phyloP scores from a whole-genome alignment of 2,888 invertebrate species.

The Theodoxus fluviatilis region DNA sequence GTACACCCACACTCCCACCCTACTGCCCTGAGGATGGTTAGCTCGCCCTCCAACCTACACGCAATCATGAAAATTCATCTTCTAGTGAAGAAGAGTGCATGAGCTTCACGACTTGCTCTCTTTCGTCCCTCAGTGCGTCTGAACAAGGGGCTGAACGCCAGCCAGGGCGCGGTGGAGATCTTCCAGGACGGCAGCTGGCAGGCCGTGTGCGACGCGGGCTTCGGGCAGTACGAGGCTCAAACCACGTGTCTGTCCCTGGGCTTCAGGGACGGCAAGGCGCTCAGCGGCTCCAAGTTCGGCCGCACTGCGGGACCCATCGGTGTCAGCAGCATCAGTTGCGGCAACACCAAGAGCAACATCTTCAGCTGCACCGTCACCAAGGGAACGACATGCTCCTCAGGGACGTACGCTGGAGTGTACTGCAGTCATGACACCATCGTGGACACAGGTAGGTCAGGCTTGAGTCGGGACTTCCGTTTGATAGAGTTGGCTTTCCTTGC shows the following conservation, averaged over 20 bases:
- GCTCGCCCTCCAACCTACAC: too few species aligned
- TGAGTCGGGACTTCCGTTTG: too few species aligned
- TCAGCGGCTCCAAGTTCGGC: slow-evolving; percentile 34
- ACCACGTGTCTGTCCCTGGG: slow-evolving; percentile 42
- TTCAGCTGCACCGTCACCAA: not conserved
- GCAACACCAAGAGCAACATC: not conserved
- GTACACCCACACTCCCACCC: too few species aligned
- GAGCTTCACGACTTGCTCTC: too few species aligned
- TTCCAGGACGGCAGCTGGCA: slow-evolving; percentile 76
- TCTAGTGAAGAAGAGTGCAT: too few species aligned
- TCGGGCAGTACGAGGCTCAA: slow-evolving; percentile 73
- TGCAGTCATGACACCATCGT: slow-evolving; percentile 1
- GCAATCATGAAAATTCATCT: too few species aligned
- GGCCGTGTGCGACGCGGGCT: slow-evolving; percentile 77
- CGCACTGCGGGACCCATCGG: not conserved
- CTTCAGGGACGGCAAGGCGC: slow-evolving; percentile 42
- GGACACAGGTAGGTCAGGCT: too few species aligned
- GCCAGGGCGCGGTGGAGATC: slow-evolving; percentile 70
- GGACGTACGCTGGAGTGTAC: slow-evolving; percentile 2
- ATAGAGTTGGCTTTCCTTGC: too few species aligned
- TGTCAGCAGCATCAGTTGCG: not conserved
- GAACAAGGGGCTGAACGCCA: slow-evolving; percentile 37
- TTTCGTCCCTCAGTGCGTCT: slow-evolving; percentile 38
- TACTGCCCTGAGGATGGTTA: too few species aligned
- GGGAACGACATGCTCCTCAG: not conserved